Conservation (phyloP, 2,888 invertebrate genomes). For the Drosophila ustulata region DNA sequence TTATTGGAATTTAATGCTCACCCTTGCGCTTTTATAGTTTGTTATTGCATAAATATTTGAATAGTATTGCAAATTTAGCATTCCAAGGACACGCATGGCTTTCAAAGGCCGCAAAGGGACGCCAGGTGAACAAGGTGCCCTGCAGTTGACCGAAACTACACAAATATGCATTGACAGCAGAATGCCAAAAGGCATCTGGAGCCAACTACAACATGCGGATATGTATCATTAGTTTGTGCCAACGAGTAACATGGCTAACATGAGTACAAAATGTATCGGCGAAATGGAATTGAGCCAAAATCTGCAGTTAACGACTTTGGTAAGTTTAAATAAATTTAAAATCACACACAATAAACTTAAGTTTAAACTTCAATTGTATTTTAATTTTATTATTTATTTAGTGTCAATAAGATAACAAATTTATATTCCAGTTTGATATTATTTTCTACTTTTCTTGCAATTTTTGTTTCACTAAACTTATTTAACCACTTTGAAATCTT, state of each 20-base stretch:
- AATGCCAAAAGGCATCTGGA: slow-evolving; percentile 25
- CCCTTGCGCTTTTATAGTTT: slow-evolving; percentile 13
- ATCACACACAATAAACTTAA: not conserved
- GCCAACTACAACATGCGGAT: slow-evolving; percentile 6
- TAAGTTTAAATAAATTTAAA: not conserved
- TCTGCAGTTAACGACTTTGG: not conserved
- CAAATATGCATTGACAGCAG: slow-evolving; percentile 29
- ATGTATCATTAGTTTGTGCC: slow-evolving; percentile 29
- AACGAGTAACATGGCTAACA: slow-evolving; percentile 8
- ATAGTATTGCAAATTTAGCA: slow-evolving; percentile 22
- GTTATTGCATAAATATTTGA: slow-evolving; percentile 43
- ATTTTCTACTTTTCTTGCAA: slow-evolving; percentile 1
- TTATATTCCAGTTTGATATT: not conserved
- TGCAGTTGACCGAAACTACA: slow-evolving; percentile 19
- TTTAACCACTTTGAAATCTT: slow-evolving; percentile 4
- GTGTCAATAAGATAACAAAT: not conserved
- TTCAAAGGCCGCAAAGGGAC: not conserved
- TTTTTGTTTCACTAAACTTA: slow-evolving; percentile 3
- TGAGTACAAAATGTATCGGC: not conserved
- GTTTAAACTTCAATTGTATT: not conserved
- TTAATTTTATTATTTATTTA: not conserved
- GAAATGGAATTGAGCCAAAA: not conserved
- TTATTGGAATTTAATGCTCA: slow-evolving; percentile 30
- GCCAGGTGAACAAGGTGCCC: slow-evolving; percentile 3
- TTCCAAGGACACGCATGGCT: slow-evolving; percentile 28